phyloP scores from a whole-genome alignment of 1,140 invertebrate genomes.

The Musca domestica region DNA sequence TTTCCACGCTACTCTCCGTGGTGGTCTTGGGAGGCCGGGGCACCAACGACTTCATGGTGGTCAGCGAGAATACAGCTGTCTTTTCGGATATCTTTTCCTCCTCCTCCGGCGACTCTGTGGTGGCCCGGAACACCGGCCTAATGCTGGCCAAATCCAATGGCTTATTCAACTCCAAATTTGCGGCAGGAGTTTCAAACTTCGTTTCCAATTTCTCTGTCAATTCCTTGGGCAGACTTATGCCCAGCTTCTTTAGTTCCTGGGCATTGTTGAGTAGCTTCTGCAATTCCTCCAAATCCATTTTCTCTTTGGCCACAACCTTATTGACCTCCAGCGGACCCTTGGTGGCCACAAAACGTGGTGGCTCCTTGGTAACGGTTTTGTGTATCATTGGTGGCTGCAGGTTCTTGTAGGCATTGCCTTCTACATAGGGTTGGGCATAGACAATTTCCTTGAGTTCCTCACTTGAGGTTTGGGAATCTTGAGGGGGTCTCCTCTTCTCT shows the following conservation, averaged over 20 bases:
- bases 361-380: slow-evolving; percentile 34
- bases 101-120: slow-evolving; percentile 4
- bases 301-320: not conserved
- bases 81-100: slow-evolving; percentile 18
- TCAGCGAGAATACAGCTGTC: slow-evolving; percentile 47
- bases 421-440: slow-evolving; percentile 38
- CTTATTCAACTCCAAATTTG: slow-evolving; percentile 12
- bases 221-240: slow-evolving; percentile 51
- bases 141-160: slow-evolving; percentile 20
- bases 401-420: slow-evolving; percentile 40
- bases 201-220: slow-evolving; percentile 43
- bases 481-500: not conserved
- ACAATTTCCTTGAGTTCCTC: slow-evolving; percentile 44
- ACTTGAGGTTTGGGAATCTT: slow-evolving; percentile 31
- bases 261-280: slow-evolving; percentile 50
- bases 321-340: slow-evolving; percentile 4
- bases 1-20: slow-evolving; percentile 43
- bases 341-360: slow-evolving; percentile 26
- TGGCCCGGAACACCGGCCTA: not conserved
- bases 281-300: slow-evolving; percentile 38
- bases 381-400: slow-evolving; percentile 43
- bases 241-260: slow-evolving; percentile 52
- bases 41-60: slow-evolving; percentile 35
- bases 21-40: slow-evolving; percentile 30
- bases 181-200: slow-evolving; percentile 18